These are phyloP conservation scores for Pediacus dermestoides DNA, from an alignment of 2,888 invertebrate genomes.

Conservation along the genomic window DNA sequence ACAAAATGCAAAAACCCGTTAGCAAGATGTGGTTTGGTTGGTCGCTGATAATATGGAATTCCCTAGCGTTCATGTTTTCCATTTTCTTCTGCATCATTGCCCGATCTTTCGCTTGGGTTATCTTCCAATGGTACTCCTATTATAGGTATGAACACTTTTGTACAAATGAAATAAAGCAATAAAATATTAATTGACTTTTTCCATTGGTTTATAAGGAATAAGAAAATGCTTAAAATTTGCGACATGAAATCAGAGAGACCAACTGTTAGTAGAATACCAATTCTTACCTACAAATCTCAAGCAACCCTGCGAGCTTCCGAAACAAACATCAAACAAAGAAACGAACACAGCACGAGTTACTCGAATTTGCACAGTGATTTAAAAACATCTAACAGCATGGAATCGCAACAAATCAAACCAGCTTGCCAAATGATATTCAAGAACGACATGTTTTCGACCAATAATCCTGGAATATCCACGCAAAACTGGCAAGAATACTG, in stretches of 20 bases:
- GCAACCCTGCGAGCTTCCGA: slow-evolving; percentile 20
- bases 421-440: slow-evolving; percentile 1
- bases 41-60: slow-evolving; percentile 30
- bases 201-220: too few relatives aligned
- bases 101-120: slow-evolving; percentile 19
- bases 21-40: slow-evolving; percentile 25
- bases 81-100: slow-evolving; percentile 27
- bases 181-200: too few relatives aligned
- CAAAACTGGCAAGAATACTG: slow-evolving; percentile 22
- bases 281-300: slow-evolving; percentile 20
- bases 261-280: slow-evolving; percentile 25
- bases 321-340: slow-evolving; percentile 17
- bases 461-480: too few relatives aligned
- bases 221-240: too few relatives aligned
- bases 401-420: not conserved
- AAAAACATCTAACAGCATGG: not conserved
- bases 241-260: not conserved
- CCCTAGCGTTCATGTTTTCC: slow-evolving; percentile 29
- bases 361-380: slow-evolving; percentile 1
- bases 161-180: too few relatives aligned
- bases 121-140: slow-evolving; percentile 18
- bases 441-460: slow-evolving; percentile 3
- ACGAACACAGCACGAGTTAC: slow-evolving; percentile 18
- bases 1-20: slow-evolving; percentile 12
- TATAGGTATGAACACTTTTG: slow-evolving; percentile 23